Base-by-base conservation (phyloP, 2,888 invertebrate species). In the Aspidapion aeneum region DNA sequence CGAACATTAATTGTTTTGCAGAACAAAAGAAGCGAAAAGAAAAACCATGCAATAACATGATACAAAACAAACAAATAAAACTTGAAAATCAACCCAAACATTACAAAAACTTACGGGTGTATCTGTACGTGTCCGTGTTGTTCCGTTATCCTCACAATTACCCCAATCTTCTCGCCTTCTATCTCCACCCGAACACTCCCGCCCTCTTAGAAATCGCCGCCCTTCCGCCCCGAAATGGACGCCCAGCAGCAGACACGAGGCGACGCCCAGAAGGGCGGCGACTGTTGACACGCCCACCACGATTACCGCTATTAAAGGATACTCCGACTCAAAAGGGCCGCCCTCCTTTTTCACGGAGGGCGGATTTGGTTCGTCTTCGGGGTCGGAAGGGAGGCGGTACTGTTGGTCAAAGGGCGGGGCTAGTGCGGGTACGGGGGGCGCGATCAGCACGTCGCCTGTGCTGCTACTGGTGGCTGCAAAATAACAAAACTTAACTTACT, bases 161-260 rank as follows among this genome's bases (percentile, higher is more conserved):
- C 12, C 35, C 35, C 35, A 35, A 12, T 35, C 35, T 35, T 12
- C 5, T 35, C 35, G 35, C 35, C 12, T 3, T 12, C 35, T 35
- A 58, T 51, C 55, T 49, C 52, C 18, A n/a, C 19, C 52, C 52
- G 18, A 52, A 52, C 52, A 19, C 52, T 17, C 7, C 52, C 52
- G 52, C 18, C 18, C 52, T 5, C 52, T 12, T 35, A 35, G 12
- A 35, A 35, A 52, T 9, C 52, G 52, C 52, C 52, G 17, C 18
- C 52, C 52, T 17, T 52, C 19, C 63, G 18, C 55, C 49, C 21
- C 48, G 64, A 18, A 65, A 50, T 56, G 49, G 19, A 57, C 61
- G 48, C 65, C 63, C 62, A 65, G 61, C 62, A 67, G 63, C 62
- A 67, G 65, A 63, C 67, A 67, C 60, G 67, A 65, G 60, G 65